Conservation (phyloP, 2,888 invertebrate species). For the Epistrophe eligans region DNA sequence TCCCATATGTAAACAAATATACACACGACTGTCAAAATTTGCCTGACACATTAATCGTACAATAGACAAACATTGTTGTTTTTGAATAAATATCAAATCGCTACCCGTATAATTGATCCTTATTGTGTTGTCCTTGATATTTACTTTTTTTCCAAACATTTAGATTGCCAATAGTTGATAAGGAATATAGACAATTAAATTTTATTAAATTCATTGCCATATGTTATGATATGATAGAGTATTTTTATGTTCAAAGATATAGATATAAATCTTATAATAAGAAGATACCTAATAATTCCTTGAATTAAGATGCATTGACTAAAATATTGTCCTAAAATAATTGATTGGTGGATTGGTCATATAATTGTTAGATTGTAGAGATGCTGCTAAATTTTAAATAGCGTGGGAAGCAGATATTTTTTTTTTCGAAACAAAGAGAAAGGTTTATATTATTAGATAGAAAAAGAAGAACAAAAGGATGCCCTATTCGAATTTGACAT, state of each 20-base stretch:
- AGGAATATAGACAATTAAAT: slow-evolving; percentile 28
- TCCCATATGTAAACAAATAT: slow-evolving; percentile 59
- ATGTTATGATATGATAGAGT: neutral
- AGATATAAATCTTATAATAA: slow-evolving; percentile 43
- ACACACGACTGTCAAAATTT: slow-evolving; percentile 55
- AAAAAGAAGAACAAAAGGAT: neutral
- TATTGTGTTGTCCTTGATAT: slow-evolving; percentile 47
- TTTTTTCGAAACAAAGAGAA: neutral
- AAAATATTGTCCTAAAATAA: neutral
- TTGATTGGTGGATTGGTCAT: slow-evolving; percentile 18
- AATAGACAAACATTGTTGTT: slow-evolving; percentile 14
- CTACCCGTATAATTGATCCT: slow-evolving; percentile 51
- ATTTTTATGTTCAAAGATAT: neutral
- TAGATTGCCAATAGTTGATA: slow-evolving; percentile 41
- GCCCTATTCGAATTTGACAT: neutral
- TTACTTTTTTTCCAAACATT: slow-evolving; percentile 10
- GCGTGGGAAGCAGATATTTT: neutral
- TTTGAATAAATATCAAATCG: slow-evolving; percentile 17
- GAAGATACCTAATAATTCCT: neutral
- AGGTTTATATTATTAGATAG: neutral
- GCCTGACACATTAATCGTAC: slow-evolving; percentile 56
- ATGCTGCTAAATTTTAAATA: neutral
- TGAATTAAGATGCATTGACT: neutral
- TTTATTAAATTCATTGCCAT: slow-evolving; percentile 32
- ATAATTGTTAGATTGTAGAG: neutral